A percentile compares a stretch with the other conserved stretches of the same genome.
These are phyloP conservation scores for Aphaenogaster floridana DNA, from an alignment of 1,140 invertebrate species.

Conservation along the genomic window DNA sequence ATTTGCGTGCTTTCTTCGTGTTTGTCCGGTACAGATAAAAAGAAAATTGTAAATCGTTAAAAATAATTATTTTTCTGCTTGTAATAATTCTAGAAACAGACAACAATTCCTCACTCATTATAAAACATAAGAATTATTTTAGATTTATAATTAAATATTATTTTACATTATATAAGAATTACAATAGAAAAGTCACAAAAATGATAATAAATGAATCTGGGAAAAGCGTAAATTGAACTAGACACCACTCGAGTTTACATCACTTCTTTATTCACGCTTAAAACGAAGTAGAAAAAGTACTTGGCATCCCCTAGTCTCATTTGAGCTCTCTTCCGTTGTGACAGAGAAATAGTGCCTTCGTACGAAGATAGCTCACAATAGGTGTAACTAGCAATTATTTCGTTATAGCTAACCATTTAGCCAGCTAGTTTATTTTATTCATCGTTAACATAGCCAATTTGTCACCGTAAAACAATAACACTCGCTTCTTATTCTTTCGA, in stretches of 20 bases:
- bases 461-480: conserved; percentile 29
- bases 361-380: conserved; percentile 7
- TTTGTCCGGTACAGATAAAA: background rate
- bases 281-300: conserved; percentile 70
- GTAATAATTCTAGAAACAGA: background rate
- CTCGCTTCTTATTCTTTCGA: background rate
- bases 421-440: background rate
- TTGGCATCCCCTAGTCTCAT: conserved; percentile 37
- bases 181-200: background rate
- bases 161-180: conserved; percentile 27
- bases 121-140: background rate
- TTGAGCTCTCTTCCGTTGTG: conserved; percentile 35
- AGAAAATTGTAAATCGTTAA: conserved; percentile 11
- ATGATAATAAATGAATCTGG: conserved; percentile 39
- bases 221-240: conserved; percentile 9
- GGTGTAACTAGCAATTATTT: conserved; percentile 24
- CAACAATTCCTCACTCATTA: background rate
- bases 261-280: conserved; percentile 63
- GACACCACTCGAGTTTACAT: conserved; percentile 31
- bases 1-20: conserved; percentile 2
- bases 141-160: background rate
- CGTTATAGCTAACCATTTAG: background rate
- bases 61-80: conserved; percentile 17
- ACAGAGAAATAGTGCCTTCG: conserved; percentile 47
- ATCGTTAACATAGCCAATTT: conserved; percentile 30